Base-by-base conservation (phyloP, 2,888 invertebrate species). In the Orthosia gothica region DNA sequence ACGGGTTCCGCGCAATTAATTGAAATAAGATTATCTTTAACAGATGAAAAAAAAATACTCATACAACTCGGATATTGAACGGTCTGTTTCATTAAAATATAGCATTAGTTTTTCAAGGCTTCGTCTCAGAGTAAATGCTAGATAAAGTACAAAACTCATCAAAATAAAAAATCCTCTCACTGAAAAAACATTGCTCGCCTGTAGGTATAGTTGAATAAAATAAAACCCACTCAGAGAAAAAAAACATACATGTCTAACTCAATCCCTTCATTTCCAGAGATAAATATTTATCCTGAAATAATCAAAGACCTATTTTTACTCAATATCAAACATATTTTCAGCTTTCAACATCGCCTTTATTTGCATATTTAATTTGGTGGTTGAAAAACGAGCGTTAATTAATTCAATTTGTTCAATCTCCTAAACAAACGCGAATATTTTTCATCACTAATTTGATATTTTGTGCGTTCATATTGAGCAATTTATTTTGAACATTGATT, bases 391-490 rank as follows among this genome's bases (percentile, higher is more conserved):
- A 18, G 32, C 61, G 7, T 71, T 59, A 57, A 81, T 81, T 69
- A 70, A 81, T 66, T 74, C 65, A 52, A 81, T 59, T 73, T 26
- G 65, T 54, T 70, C 64, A 74, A 75, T 77, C 58, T 63, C 62
- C 32, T 50, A 32, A 32, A 74, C 75, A 78, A 76, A 76, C 57
- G 69, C 64, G 76, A 81, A 73, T 65, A 78, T 71, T 74, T 80
- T 86, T 77, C 79, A 77, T 75, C 71, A 74, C 70, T 79, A 75
- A 82, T 79, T 79, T 70, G n/a, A 76, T 75, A 74, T 76, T 80
- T 73, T 74, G 59, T 69, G 40, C 65, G 70, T 80, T 81, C 61
- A 71, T 85, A 74, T 81, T 70, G 59, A 80, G 67, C 79, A 84
- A 79, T 73, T 74, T 65, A 77, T 86, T 86, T 83, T 83, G 74